Evolutionary conservation across 2,888 invertebrate genomes (phyloP).

Genomic region (Brenthis daphne): DNA sequence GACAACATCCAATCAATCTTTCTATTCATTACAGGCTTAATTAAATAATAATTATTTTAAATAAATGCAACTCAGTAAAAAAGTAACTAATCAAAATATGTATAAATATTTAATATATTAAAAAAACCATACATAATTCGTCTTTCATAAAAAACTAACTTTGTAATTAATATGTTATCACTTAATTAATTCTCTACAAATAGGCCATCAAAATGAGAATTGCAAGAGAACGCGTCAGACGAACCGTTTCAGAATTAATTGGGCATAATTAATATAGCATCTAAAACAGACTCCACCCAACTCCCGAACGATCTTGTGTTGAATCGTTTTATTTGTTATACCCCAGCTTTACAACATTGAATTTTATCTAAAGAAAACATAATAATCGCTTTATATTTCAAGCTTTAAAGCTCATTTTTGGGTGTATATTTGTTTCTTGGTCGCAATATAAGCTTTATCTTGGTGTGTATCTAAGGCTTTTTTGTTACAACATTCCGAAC

Average conservation of each 20-base stretch:
- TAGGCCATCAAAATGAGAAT: conserved; percentile 65
- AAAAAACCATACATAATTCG: not conserved
- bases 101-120: not conserved
- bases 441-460: conserved; percentile 59
- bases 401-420: conserved; percentile 49
- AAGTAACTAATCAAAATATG: not conserved
- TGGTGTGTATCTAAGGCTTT: conserved; percentile 78
- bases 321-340: conserved; percentile 69
- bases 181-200: conserved; percentile 44
- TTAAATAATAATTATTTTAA: not conserved
- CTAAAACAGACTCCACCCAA: conserved; percentile 75
- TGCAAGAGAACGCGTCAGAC: conserved; percentile 59
- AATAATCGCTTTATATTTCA: conserved; percentile 34
- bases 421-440: conserved; percentile 29
- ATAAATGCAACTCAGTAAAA: not conserved
- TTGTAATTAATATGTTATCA: conserved; percentile 45
- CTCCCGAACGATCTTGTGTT: conserved; percentile 69
- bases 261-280: conserved; percentile 80
- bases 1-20: no score
- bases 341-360: conserved; percentile 40
- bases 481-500: conserved; percentile 81
- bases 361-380: conserved; percentile 18
- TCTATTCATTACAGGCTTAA: no score
- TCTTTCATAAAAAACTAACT: not conserved
- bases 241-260: conserved; percentile 75